Evolutionary conservation across 2,888 invertebrate genomes (phyloP), one percentile per base, ranked within the genome.

Genomic region (Meghimatium bilineatum): DNA sequence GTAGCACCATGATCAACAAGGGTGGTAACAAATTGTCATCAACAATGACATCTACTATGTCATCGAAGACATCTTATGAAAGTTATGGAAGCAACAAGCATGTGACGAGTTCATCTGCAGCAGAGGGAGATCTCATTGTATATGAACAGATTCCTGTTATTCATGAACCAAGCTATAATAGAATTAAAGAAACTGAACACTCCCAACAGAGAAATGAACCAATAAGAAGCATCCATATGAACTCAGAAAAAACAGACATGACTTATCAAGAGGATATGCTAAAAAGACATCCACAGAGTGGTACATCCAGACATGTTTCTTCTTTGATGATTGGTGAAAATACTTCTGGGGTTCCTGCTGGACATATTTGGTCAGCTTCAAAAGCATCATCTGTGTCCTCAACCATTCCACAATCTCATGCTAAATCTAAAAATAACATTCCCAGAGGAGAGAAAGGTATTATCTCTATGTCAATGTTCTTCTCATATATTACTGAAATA

Each of bases 61-160:
- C 77, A n/a, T 23, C 71, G 17, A 34, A 49, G 52, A 49, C 67
- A 5, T 80, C 60, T 5, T 72, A 72, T 1, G 20, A 36, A 38
- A 80, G 60, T 32, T 71, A 71, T 29, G 56, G 36, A 56, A 71
- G 34, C n/a, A 34, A 29, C 38, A 66, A 32, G 8, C n/a, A 36
- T 36, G 29, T 8, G 36, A n/a, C 6, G 20, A 38, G 26, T 20
- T 8, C 60, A 17, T 56, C 56, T 38, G 32, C n/a, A 38, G 26
- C 60, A n/a, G 26, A 32, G n/a, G 75, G 80, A 20, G 84, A 79
- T 66, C 69, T 49, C 26, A 71, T 84, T 49, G 52, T 84, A 10
- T 84, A 84, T 60, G 84, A 84, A 52, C 34, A 36, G n/a, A 79
- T 84, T 23, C 84, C 84, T n/a, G 83, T 78, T 38, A 26, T 72